Conservation (phyloP, 2,113 vertebrate genomes). For the Orthochromis malagaraziensis region DNA sequence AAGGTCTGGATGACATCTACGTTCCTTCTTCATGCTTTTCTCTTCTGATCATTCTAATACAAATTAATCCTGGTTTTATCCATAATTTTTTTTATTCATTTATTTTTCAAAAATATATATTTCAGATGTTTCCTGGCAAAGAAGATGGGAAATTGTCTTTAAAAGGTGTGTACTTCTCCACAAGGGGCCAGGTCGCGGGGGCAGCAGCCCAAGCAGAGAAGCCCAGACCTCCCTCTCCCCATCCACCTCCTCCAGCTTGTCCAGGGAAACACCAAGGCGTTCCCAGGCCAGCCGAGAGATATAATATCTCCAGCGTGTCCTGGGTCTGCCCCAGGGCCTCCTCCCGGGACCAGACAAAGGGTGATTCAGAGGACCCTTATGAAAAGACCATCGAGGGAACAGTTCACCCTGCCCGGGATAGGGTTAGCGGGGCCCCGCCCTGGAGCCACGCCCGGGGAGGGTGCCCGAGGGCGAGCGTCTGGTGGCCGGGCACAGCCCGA, state of each 20-base stretch:
- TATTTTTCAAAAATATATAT: not conserved
- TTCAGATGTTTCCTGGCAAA: not conserved
- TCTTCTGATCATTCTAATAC: not conserved
- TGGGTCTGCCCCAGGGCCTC: not conserved
- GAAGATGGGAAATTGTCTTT: not conserved
- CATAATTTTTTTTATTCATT: not conserved
- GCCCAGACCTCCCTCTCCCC: not conserved
- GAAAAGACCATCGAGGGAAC: not conserved
- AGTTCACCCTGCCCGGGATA: not conserved
- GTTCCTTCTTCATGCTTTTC: not conserved
- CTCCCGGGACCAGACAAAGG: not conserved
- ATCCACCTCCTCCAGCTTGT: not conserved
- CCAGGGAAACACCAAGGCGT: not conserved
- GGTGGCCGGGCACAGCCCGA: too few relatives aligned
- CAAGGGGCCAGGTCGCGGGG: rapidly evolving
- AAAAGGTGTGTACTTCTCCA: not conserved
- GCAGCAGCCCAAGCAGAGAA: not conserved
- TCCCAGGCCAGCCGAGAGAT: not conserved
- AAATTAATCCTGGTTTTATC: not conserved
- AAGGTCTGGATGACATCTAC: not conserved
- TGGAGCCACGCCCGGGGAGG: not conserved
- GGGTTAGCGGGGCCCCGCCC: not conserved
- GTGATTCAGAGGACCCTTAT: not conserved
- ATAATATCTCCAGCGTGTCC: not conserved
- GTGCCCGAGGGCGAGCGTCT: too few relatives aligned